Percentiles rank a stretch among this genome's conserved stretches.
These are phyloP conservation scores for Microchirus variegatus DNA, from an alignment of 2,797 vertebrate species.

Conservation along the genomic window DNA sequence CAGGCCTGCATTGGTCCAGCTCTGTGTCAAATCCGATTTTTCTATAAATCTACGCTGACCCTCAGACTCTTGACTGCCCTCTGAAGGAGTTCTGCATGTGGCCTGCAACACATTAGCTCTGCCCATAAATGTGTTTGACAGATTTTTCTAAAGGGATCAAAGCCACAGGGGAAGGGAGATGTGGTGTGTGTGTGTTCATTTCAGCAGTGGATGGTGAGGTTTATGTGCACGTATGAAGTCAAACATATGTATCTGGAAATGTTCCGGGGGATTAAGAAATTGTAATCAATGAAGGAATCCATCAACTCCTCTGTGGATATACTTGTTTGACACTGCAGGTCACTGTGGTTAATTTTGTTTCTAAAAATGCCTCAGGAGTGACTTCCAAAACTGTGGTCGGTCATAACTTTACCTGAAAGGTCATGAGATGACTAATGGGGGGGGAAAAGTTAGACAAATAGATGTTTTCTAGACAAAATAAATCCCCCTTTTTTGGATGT, in stretches of 20 bases:
- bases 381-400: no score
- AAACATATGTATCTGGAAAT: slow-evolving; percentile 4
- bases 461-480: no score
- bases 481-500: no score
- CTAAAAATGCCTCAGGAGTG: no score
- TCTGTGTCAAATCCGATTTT: slow-evolving; percentile 32
- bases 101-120: slow-evolving; percentile 56
- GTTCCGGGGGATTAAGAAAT: background rate
- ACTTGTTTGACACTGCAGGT: no score
- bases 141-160: slow-evolving; percentile 69
- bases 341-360: no score
- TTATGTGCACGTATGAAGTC: background rate
- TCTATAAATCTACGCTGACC: slow-evolving; percentile 21
- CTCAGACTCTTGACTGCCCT: slow-evolving; percentile 24
- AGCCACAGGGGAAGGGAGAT: slow-evolving; percentile 31
- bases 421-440: no score
- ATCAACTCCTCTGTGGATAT: no score
- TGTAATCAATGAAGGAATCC: no score
- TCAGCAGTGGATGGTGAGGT: slow-evolving; percentile 42
- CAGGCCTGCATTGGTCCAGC: background rate
- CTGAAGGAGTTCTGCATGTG: slow-evolving; percentile 11
- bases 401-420: no score
- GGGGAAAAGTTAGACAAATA: no score
- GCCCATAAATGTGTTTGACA: slow-evolving; percentile 72
- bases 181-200: slow-evolving; percentile 29